Percentiles rank a stretch among this genome's conserved stretches.
These are phyloP conservation scores for Hofmannophila pseudospretella DNA, from an alignment of 2,888 invertebrate genomes.

Conservation along the genomic window DNA sequence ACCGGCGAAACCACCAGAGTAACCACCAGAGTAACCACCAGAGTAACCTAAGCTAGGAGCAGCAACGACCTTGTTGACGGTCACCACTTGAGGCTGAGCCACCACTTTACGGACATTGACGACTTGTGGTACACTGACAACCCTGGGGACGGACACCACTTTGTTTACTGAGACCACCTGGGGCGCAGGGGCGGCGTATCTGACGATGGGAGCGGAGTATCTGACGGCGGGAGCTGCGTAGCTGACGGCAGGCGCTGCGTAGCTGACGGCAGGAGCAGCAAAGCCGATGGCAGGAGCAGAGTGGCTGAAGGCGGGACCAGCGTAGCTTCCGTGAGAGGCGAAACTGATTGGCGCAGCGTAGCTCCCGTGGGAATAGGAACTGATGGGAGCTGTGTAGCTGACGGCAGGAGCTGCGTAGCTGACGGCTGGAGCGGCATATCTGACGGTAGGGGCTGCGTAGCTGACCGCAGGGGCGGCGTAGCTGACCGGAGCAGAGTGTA, in stretches of 20 bases:
- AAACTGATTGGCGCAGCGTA: neutral
- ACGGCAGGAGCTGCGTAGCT: conserved; percentile 16
- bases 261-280: conserved; percentile 5
- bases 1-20: conserved; percentile 38
- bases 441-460: conserved; percentile 11
- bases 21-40: conserved; percentile 8
- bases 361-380: too few relatives aligned
- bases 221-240: conserved; percentile 11
- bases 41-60: conserved; percentile 18
- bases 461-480: conserved; percentile 6
- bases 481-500: conserved; percentile 14
- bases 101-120: conserved; percentile 34
- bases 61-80: conserved; percentile 37
- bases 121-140: conserved; percentile 31
- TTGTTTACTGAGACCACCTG: conserved; percentile 30
- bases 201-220: conserved; percentile 10
- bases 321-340: conserved; percentile 1
- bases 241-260: conserved; percentile 5
- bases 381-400: neutral
- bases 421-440: conserved; percentile 11
- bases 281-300: conserved; percentile 9
- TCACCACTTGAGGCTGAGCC: conserved; percentile 37
- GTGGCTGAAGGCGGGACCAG: conserved; percentile 6
- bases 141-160: conserved; percentile 27
- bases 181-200: conserved; percentile 14